Evolutionary conservation across 1,140 invertebrate genomes (phyloP), one percentile per base, ranked within the genome.

Genomic region (Anadara kagoshimensis): DNA sequence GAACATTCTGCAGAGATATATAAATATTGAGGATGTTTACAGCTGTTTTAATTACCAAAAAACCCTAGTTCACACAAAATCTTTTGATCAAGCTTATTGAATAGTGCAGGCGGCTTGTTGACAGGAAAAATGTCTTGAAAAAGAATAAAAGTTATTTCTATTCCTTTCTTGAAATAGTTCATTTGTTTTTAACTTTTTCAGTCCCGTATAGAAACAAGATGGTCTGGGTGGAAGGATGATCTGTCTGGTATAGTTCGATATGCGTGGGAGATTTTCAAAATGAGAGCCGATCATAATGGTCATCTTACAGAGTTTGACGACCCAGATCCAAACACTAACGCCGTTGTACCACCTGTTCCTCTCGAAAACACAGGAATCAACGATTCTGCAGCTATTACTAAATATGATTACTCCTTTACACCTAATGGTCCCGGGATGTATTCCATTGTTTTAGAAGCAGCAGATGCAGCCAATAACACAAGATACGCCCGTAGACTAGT

Each of bases 381-480:
- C n/a, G 24, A 10, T 0, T 36, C 8, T 12, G 8, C 20, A 14
- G n/a, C 12, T 5, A n/a, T 11, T 5, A 3, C 7, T 36, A 36
- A 36, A 3, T 63, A 26, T 3, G 36, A 51, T 53, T 45, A 45
- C n/a, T 24, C 43, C 11, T 82, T 70, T 64, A 47, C 51, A 11
- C 71, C 74, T 24, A 20, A 65, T 0, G 63, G 53, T 18, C 56
- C 78, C 1, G 80, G 80, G 4, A 69, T 78, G 47, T 82, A 76
- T 54, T 80, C 80, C 0, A 51, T 73, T 53, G 78, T 80, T 36
- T 58, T 82, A 51, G 71, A 80, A 53, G 76, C 69, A 4, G 62
- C 76, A 4, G 80, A 82, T 29, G 56, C 7, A 8, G 78, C 78
- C 41, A 82, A 82, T 62, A 82, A 82, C 61, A 78, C 80, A 20